Percentiles rank a stretch among this genome's conserved stretches.
These are phyloP conservation scores for Theristicus caerulescens DNA, from an alignment of 2,113 vertebrate genomes.

Conservation along the genomic window DNA sequence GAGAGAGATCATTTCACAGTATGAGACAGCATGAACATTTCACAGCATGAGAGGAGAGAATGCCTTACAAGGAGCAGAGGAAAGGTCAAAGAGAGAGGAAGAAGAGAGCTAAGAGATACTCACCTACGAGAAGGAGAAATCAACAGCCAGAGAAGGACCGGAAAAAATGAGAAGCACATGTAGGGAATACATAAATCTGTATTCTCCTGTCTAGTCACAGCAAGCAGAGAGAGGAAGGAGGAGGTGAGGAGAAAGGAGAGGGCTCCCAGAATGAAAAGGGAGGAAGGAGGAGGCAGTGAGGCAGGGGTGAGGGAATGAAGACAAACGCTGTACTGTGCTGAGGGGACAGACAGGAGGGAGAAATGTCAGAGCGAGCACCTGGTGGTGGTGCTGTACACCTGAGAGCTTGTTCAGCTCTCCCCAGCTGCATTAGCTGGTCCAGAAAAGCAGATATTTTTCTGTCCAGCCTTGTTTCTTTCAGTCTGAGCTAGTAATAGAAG, in stretches of 20 bases:
- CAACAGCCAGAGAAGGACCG: background rate
- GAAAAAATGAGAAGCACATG: background rate
- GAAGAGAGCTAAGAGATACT: slow-evolving; percentile 25
- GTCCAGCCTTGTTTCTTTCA: background rate
- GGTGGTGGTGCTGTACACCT: slow-evolving; percentile 8
- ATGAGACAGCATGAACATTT: slow-evolving; percentile 26
- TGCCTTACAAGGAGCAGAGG: background rate
- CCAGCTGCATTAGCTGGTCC: background rate
- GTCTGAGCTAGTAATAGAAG: background rate
- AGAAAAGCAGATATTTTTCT: background rate
- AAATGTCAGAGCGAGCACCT: background rate
- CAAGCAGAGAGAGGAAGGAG: background rate
- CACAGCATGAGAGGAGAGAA: slow-evolving; percentile 1
- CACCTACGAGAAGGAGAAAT: background rate
- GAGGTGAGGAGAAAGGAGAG: slow-evolving; percentile 9
- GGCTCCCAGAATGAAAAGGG: background rate
- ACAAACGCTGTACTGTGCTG: background rate
- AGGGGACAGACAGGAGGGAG: background rate
- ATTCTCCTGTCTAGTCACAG: slow-evolving; percentile 18
- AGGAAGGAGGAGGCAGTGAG: slow-evolving; percentile 9
- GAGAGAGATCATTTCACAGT: slow-evolving; percentile 41
- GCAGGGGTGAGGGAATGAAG: slow-evolving; percentile 1
- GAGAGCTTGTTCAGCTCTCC: background rate
- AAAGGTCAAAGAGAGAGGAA: slow-evolving; percentile 39
- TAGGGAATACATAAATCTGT: background rate